Base-by-base conservation (phyloP, 1,140 invertebrate genomes). In the Drosophila elegans region DNA sequence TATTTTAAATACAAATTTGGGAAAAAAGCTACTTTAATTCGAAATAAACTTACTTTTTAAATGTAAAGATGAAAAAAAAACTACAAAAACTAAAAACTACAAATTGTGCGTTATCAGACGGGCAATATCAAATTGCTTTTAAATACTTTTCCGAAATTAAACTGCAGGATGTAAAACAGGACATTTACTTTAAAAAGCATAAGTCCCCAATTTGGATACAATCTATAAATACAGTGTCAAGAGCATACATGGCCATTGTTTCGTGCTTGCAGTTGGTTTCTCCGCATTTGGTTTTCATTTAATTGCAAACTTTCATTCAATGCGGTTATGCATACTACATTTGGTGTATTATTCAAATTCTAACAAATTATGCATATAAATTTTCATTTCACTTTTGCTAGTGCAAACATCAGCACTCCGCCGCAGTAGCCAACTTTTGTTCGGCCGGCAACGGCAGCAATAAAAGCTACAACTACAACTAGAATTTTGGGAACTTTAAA, bases 341-440 rank as follows among this genome's bases (percentile, higher is more conserved):
- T 56, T 44, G 52, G 9, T 64, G 41, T 74, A 49, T 75, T 74
- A 69, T 74, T 74, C 38, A 57, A 57, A 74, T 45, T 42, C 42
- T 6, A 51, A 49, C 73, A 75, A 66, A 75, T 75, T 75, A 75
- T 76, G 62, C 53, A 76, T 76, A 54, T 68, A 55, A 54, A 75
- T 76, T 76, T 68, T 67, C 46, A 75, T 60, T 76, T 59, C 60
- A 76, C 49, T 76, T 68, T 60, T 42, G 39, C 36, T 32, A 68
- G 74, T 41, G 49, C 62, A 71, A 56, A 71, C 67, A 71, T 57
- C 27, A 48, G 55, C 13, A 16, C 16, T 27, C 45, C 29, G 34
- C 36, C 29, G 34, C 36, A 62, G 44, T 27, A 45, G n/a, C 12
- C 74, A 75, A 75, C 53, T 59, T 76, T 76, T 60, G 34, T 48